Conservation (phyloP, 2,113 vertebrate genomes). For the Dryoscopus gambensis region DNA sequence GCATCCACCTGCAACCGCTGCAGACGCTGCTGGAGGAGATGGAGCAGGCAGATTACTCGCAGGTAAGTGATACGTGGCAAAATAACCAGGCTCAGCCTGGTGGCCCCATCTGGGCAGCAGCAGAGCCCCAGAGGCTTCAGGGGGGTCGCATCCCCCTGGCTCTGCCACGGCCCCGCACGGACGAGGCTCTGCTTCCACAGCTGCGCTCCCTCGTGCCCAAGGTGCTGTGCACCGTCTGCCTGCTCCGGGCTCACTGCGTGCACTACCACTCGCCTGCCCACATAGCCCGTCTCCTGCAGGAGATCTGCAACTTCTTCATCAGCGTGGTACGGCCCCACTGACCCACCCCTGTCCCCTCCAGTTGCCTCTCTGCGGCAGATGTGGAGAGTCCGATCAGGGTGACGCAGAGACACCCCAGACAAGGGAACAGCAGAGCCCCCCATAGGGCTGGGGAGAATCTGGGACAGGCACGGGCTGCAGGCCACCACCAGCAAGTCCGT, state of each 20-base stretch:
- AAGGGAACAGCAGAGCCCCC: neutral
- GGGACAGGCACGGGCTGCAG: neutral
- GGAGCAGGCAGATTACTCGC: conserved; percentile 64
- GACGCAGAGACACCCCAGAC: fast-evolving
- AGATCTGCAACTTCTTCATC: conserved; percentile 80
- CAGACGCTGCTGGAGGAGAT: conserved; percentile 66
- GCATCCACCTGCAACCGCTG: conserved; percentile 68
- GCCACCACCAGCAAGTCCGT: fast-evolving
- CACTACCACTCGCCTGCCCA: conserved; percentile 67
- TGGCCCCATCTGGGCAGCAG: fast-evolving
- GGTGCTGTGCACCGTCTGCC: conserved; percentile 64
- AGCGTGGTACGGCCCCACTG: conserved; percentile 63
- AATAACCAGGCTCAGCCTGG: neutral
- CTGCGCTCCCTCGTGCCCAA: conserved; percentile 52
- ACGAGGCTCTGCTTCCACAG: conserved; percentile 16
- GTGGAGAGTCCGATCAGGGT: fast-evolving
- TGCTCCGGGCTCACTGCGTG: conserved; percentile 67
- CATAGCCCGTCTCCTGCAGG: conserved; percentile 67
- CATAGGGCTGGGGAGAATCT: fast-evolving
- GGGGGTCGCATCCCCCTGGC: neutral
- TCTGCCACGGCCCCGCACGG: fast-evolving
- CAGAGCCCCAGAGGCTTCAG: neutral
- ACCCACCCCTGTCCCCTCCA: neutral
- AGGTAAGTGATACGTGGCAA: neutral
- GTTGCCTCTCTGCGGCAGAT: too few relatives aligned